phyloP scores from a whole-genome alignment of 2,113 vertebrate genomes.

The Axis porcinus region DNA sequence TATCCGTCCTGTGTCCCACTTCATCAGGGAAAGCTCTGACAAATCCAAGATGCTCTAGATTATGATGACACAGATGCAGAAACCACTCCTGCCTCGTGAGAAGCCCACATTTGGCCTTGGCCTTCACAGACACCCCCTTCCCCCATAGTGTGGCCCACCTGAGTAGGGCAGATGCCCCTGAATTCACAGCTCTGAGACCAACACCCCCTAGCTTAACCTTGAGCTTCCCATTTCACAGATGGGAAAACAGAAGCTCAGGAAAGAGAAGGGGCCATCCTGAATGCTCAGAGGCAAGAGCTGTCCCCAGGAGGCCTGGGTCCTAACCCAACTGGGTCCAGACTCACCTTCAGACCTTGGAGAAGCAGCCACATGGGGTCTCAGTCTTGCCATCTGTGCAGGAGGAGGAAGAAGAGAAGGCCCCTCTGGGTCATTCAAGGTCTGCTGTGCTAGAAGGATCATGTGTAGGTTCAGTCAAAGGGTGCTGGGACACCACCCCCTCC shows the following conservation, averaged over 20 bases:
- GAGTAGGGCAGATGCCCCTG: background rate
- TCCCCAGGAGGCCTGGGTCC: background rate
- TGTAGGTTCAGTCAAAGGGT: too few relatives aligned
- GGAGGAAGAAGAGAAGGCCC: background rate
- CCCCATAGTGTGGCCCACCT: rapidly evolving
- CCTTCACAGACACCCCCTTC: background rate
- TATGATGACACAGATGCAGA: background rate
- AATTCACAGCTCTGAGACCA: background rate
- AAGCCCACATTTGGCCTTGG: background rate
- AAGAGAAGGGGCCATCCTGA: background rate
- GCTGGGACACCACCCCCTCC: background rate
- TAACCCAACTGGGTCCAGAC: rapidly evolving
- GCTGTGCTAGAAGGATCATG: background rate
- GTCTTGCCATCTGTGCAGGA: background rate
- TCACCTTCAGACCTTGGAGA: background rate
- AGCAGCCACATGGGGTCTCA: background rate
- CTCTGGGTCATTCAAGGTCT: background rate
- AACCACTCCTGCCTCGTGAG: background rate
- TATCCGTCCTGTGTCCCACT: background rate
- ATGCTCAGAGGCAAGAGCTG: background rate
- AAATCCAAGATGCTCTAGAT: too few relatives aligned
- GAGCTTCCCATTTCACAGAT: background rate
- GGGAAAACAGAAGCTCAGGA: background rate
- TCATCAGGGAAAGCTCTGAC: background rate
- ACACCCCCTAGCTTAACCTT: background rate